Percentiles rank a stretch among this genome's conserved stretches.
These are phyloP conservation scores for Maccullochella peelii DNA, from an alignment of 2,113 vertebrate genomes.

Conservation along the genomic window DNA sequence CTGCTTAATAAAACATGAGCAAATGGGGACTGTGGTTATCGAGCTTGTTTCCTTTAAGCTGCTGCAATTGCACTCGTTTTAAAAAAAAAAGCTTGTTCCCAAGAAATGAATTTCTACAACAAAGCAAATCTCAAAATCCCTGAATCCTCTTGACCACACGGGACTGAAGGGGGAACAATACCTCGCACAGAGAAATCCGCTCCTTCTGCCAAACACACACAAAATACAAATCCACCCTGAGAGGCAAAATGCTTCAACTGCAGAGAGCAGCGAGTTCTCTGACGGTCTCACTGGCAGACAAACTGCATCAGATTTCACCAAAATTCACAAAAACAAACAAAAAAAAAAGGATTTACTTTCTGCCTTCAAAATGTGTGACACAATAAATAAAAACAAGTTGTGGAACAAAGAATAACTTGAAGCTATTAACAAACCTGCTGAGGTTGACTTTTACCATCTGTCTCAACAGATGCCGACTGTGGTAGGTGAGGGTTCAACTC, in stretches of 20 bases:
- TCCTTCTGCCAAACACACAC: conserved; percentile 43
- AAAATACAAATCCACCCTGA: conserved; percentile 32
- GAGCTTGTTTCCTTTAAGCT: conserved; percentile 37
- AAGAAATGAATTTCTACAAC: conserved; percentile 38
- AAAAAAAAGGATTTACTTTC: neutral
- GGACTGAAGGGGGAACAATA: conserved; percentile 35
- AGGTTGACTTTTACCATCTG: conserved; percentile 59
- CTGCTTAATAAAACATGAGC: conserved; percentile 54
- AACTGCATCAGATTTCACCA: neutral
- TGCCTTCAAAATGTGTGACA: neutral
- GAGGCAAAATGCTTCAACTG: neutral
- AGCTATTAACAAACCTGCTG: conserved; percentile 58
- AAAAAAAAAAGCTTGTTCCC: conserved; percentile 12
- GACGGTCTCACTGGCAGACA: neutral
- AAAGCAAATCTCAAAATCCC: conserved; percentile 65
- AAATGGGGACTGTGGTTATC: conserved; percentile 14
- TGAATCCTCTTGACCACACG: conserved; percentile 59
- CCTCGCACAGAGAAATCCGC: conserved; percentile 8
- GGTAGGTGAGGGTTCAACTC: conserved; percentile 46
- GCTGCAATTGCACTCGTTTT: conserved; percentile 34
- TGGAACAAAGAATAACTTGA: conserved; percentile 47
- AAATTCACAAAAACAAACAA: neutral
- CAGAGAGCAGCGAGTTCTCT: neutral
- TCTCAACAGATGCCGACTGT: conserved; percentile 47
- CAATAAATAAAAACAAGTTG: conserved; percentile 4